Evolutionary conservation across 2,113 vertebrate species (phyloP).

Genomic region (Sylvietta virens): DNA sequence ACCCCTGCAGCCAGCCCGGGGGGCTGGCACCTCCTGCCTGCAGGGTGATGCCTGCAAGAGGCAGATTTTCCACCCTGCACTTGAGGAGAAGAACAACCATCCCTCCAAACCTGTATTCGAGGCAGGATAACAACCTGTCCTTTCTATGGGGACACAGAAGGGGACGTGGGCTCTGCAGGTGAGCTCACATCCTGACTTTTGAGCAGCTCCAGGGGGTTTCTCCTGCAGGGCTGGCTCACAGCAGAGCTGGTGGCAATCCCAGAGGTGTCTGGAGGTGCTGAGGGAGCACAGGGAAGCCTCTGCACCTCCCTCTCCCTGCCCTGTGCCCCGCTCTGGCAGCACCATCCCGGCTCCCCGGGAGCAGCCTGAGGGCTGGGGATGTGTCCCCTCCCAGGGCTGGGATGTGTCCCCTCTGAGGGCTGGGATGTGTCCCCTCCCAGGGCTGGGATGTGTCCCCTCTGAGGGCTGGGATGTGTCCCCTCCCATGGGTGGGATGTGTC

Average conservation of each 20-base stretch:
- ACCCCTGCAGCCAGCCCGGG: not conserved
- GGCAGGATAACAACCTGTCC: not conserved
- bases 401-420: rapidly evolving
- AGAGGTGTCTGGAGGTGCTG: not conserved
- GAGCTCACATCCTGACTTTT: rapidly evolving
- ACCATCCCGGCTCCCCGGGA: not conserved
- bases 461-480: not conserved
- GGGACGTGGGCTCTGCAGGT: rapidly evolving
- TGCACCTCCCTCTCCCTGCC: not conserved
- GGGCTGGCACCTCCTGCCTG: not conserved
- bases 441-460: rapidly evolving
- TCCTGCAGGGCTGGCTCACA: not conserved
- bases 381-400: rapidly evolving
- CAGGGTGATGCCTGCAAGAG: not conserved
- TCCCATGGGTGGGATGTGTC: not conserved
- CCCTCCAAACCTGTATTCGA: rapidly evolving
- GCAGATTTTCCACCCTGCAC: not conserved
- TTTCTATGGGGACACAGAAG: rapidly evolving
- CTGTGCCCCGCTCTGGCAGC: not conserved
- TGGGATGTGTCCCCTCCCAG: not conserved
- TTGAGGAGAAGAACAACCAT: rapidly evolving
- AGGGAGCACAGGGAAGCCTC: not conserved
- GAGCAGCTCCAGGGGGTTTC: not conserved
- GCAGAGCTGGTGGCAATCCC: not conserved
- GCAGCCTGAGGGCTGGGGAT: not conserved